Conservation (phyloP, 2,113 vertebrate genomes). For the Oryzias woworae region DNA sequence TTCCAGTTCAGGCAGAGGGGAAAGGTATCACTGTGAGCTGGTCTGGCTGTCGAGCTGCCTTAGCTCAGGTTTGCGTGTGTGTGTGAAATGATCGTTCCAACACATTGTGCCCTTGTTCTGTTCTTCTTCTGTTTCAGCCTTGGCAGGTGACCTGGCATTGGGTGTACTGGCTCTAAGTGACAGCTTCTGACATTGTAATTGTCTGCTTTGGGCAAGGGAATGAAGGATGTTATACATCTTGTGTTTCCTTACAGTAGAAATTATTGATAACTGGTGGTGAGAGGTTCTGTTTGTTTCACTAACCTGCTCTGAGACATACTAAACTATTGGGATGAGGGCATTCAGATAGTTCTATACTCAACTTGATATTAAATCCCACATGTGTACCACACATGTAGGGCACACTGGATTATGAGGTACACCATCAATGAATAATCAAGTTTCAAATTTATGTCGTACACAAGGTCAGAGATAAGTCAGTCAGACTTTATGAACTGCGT, state of each 20-base stretch:
- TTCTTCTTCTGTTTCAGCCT: conserved; percentile 71
- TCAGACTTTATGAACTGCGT: too few relatives aligned
- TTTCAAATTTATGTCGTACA: too few relatives aligned
- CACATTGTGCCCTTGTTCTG: conserved; percentile 73
- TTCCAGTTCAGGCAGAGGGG: conserved; percentile 81
- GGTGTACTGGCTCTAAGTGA: conserved; percentile 66
- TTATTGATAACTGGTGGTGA: conserved; percentile 67
- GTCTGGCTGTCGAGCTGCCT: conserved; percentile 53
- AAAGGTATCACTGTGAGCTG: conserved; percentile 67
- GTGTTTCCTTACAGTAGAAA: conserved; percentile 66
- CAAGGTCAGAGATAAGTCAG: too few relatives aligned
- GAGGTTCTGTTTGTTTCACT: conserved; percentile 43
- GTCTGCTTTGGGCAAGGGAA: conserved; percentile 62
- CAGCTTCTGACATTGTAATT: conserved; percentile 75
- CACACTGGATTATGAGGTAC: too few relatives aligned
- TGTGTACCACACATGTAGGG: too few relatives aligned
- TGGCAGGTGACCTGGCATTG: conserved; percentile 67
- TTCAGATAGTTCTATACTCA: neutral
- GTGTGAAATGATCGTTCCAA: conserved; percentile 74
- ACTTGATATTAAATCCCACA: too few relatives aligned
- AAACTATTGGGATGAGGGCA: conserved; percentile 26
- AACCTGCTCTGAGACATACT: conserved; percentile 15
- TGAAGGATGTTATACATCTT: conserved; percentile 58
- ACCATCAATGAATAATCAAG: too few relatives aligned
- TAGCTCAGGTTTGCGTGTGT: conserved; percentile 56